Evolutionary conservation across 2,888 invertebrate species (phyloP).

Genomic region (Mamestra brassicae): DNA sequence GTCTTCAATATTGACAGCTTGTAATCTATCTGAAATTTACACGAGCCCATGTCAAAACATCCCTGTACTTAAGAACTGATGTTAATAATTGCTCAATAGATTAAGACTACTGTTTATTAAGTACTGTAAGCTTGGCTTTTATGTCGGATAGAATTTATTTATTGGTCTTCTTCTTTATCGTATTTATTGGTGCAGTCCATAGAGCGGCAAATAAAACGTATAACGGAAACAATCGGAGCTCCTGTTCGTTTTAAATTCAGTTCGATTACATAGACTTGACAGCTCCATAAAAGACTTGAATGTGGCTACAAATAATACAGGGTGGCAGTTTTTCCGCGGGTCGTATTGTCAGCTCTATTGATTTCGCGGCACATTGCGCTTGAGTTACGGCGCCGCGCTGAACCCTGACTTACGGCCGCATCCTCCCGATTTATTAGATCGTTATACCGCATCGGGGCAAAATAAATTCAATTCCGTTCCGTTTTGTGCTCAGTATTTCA

Average conservation of each 20-base stretch:
- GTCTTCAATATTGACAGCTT: conserved; percentile 82
- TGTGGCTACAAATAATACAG: conserved; percentile 59
- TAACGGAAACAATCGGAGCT: conserved; percentile 13
- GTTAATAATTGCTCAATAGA: conserved; percentile 56
- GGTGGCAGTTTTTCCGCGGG: conserved; percentile 64
- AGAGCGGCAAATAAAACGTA: not conserved
- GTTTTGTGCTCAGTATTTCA: conserved; percentile 82
- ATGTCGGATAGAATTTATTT: conserved; percentile 39
- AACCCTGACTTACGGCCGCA: conserved; percentile 83
- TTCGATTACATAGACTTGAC: conserved; percentile 65
- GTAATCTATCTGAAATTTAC: conserved; percentile 82
- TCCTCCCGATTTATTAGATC: conserved; percentile 88
- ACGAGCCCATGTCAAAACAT: conserved; percentile 70
- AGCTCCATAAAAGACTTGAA: conserved; percentile 63
- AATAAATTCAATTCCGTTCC: conserved; percentile 85
- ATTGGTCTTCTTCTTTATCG: not conserved
- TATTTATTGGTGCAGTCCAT: not conserved
- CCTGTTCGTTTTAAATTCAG: conserved; percentile 49
- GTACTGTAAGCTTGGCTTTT: conserved; percentile 24
- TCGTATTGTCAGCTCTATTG: conserved; percentile 83
- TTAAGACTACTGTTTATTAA: conserved; percentile 44
- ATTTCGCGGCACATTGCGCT: conserved; percentile 89
- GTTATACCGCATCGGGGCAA: conserved; percentile 84
- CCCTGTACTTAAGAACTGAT: conserved; percentile 52
- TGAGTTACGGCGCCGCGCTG: conserved; percentile 84